Conservation (phyloP, 2,113 vertebrate genomes). For the Nerophis lumbriciformis region DNA sequence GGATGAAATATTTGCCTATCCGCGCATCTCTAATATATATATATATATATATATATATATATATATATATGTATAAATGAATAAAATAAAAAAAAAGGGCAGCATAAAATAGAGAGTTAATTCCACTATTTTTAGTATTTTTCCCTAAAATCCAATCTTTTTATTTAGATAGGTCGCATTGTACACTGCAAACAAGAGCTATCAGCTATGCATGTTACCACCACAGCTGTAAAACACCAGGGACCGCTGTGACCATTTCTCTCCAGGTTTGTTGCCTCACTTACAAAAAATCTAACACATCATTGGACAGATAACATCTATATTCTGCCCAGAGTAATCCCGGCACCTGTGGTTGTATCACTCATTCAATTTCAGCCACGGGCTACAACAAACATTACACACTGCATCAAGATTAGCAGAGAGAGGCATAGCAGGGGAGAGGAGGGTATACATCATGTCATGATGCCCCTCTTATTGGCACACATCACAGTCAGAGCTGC, state of each 20-base stretch:
- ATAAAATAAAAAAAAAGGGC: no score
- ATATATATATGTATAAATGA: no score
- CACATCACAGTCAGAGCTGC: slow-evolving; percentile 54
- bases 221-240: slow-evolving; percentile 66
- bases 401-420: slow-evolving; percentile 63
- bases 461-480: slow-evolving; percentile 65
- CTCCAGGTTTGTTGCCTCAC: slow-evolving; percentile 64
- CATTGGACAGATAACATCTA: slow-evolving; percentile 70
- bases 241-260: slow-evolving; percentile 56
- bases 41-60: no score
- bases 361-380: slow-evolving; percentile 66
- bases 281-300: slow-evolving; percentile 69
- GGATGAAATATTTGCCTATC: no score
- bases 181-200: slow-evolving; percentile 7
- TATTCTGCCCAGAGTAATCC: slow-evolving; percentile 65
- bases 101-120: no score
- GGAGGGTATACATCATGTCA: slow-evolving; percentile 60
- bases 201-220: slow-evolving; percentile 67
- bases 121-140: no score
- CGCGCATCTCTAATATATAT: no score
- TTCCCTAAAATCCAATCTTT: no score
- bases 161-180: no score
- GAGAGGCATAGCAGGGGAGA: slow-evolving; percentile 44
- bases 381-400: slow-evolving; percentile 68
- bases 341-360: slow-evolving; percentile 65